These are phyloP conservation scores for Zosterops pallidus DNA, from an alignment of 2,113 vertebrate genomes.

Conservation along the genomic window DNA sequence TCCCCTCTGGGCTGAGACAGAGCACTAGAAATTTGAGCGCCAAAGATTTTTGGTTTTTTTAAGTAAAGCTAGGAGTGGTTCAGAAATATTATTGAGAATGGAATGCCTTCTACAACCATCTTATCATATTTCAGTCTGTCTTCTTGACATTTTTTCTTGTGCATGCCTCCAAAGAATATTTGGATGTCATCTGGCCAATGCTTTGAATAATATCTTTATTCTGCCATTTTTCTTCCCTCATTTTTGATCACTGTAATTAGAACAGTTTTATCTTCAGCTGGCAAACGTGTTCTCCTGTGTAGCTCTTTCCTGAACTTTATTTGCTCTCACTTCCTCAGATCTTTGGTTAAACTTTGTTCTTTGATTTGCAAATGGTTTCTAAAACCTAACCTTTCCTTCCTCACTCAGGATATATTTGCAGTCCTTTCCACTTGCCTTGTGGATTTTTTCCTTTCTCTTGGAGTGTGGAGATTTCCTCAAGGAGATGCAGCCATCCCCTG, in stretches of 20 bases:
- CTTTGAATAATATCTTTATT: neutral
- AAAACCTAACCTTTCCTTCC: neutral
- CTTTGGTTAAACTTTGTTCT: neutral
- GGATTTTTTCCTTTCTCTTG: neutral
- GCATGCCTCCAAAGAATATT: conserved; percentile 3
- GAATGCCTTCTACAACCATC: conserved; percentile 30
- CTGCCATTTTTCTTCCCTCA: neutral
- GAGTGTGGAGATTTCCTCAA: neutral
- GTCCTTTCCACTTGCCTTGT: neutral
- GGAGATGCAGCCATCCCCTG: neutral
- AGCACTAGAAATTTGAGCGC: conserved; percentile 37
- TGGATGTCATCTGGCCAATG: neutral
- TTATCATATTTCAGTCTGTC: conserved; percentile 40
- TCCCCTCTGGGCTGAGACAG: neutral
- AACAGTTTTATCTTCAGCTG: neutral
- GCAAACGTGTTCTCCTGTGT: neutral
- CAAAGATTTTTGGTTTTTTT: conserved; percentile 15
- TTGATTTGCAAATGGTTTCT: neutral
- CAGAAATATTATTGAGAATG: conserved; percentile 45
- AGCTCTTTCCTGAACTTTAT: neutral
- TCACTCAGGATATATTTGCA: neutral
- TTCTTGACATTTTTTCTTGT: conserved; percentile 1
- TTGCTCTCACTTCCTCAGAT: neutral
- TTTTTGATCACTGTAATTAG: neutral
- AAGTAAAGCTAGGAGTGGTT: conserved; percentile 42